A percentile compares a stretch with the other conserved stretches of the same genome.
Conservation (phyloP, 2,888 invertebrate species). For the Calliopum simillimum region DNA sequence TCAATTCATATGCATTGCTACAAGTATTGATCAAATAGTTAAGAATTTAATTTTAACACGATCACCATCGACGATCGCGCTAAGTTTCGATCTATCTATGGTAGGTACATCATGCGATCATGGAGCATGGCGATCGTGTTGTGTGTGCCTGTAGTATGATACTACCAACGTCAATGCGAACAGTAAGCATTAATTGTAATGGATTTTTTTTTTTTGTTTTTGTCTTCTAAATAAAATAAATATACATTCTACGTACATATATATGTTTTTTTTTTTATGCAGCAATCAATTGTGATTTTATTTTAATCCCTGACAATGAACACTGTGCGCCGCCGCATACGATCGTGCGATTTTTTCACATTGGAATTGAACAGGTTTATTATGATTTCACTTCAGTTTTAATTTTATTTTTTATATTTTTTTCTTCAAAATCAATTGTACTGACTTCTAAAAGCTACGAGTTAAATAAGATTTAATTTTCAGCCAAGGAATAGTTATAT, state of each 20-base stretch:
- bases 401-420: neutral
- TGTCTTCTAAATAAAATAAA: too few relatives aligned
- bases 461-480: neutral
- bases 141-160: too few relatives aligned
- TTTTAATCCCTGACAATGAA: neutral
- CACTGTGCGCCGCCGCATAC: conserved; percentile 7
- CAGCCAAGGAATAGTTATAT: neutral
- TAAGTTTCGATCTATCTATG: neutral
- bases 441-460: neutral
- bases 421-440: neutral
- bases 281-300: too few relatives aligned
- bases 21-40: too few relatives aligned
- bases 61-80: neutral
- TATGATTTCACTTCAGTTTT: too few relatives aligned
- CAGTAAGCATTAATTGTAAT: conserved; percentile 3
- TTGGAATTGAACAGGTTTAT: conserved; percentile 9
- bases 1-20: too few relatives aligned
- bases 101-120: neutral
- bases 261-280: too few relatives aligned
- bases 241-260: too few relatives aligned
- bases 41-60: conserved; percentile 10
- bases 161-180: neutral
- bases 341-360: conserved; percentile 15
- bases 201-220: too few relatives aligned
- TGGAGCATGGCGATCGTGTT: neutral